Conservation (phyloP, 1,140 invertebrate genomes). For the Lasaia peninsularis region DNA sequence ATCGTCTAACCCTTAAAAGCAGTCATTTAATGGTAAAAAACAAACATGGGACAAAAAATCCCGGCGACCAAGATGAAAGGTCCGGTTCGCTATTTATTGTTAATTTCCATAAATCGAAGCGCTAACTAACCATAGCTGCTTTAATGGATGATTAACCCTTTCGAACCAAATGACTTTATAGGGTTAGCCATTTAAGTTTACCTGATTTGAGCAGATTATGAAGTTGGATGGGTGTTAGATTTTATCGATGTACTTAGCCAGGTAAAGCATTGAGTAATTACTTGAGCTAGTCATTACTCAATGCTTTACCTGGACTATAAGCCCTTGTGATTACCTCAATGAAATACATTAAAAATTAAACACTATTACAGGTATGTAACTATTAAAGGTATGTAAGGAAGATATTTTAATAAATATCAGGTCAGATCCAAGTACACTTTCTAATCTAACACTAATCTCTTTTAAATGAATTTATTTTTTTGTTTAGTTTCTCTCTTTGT, state of each 20-base stretch:
- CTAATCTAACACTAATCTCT: too few species aligned
- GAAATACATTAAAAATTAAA: too few species aligned
- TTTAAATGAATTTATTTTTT: too few species aligned
- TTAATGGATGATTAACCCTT: constrained; percentile 45
- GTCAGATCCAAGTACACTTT: too few species aligned
- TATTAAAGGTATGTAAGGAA: too few species aligned
- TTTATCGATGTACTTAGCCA: neutral
- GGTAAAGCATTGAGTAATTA: too few species aligned
- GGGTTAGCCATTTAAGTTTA: constrained; percentile 10
- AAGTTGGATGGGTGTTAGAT: neutral
- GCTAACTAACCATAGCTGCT: constrained; percentile 57
- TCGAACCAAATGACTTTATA: constrained; percentile 16
- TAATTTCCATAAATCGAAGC: constrained; percentile 57
- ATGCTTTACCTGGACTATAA: too few species aligned
- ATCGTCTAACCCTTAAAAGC: constrained; percentile 16
- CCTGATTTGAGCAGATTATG: constrained; percentile 15
- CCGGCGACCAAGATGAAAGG: constrained; percentile 31
- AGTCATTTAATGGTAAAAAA: constrained; percentile 18
- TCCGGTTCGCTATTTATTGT: constrained; percentile 35
- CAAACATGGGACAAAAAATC: constrained; percentile 19
- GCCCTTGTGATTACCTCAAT: too few species aligned
- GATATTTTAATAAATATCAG: too few species aligned
- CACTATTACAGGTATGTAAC: too few species aligned
- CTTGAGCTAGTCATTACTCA: too few species aligned
- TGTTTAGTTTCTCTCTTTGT: too few species aligned